Evolutionary conservation across 2,888 invertebrate genomes (phyloP).

Genomic region (Odontothrips loti): DNA sequence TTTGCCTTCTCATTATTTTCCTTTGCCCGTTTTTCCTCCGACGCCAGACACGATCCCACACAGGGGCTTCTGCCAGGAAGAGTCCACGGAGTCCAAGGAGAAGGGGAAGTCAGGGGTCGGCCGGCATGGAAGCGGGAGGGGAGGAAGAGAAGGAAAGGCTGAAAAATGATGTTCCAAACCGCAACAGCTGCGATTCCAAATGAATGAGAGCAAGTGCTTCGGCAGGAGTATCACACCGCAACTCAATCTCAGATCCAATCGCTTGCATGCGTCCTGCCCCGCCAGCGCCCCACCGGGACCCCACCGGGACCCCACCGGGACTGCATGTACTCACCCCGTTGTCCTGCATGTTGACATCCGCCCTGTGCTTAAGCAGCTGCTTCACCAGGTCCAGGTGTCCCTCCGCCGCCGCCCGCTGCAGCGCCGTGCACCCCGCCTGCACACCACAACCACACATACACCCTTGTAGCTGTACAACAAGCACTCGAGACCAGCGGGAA

Average conservation of each 20-base stretch:
- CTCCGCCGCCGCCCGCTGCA: constrained; percentile 77
- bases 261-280: not conserved
- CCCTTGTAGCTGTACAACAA: not conserved
- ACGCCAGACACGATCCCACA: too few relatives aligned
- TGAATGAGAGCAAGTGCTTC: not conserved
- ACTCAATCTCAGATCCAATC: constrained; percentile 11
- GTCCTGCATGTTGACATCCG: constrained; percentile 68
- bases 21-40: too few relatives aligned
- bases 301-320: too few relatives aligned
- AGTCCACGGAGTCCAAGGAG: too few relatives aligned
- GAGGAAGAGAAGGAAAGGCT: not conserved
- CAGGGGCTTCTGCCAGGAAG: too few relatives aligned
- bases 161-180: not conserved
- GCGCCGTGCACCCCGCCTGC: constrained; percentile 67
- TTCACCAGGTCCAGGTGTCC: constrained; percentile 72
- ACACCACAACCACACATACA: constrained; percentile 34
- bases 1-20: too few relatives aligned
- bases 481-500: too few relatives aligned
- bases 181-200: constrained; percentile 18
- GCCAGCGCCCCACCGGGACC: constrained; percentile 20
- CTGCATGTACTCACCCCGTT: constrained; percentile 62
- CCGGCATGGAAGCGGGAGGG: too few relatives aligned
- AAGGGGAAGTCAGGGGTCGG: too few relatives aligned
- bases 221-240: not conserved
- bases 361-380: constrained; percentile 63